Evolutionary conservation across 2,797 vertebrate genomes (phyloP).

Genomic region (Prunella strophiata): DNA sequence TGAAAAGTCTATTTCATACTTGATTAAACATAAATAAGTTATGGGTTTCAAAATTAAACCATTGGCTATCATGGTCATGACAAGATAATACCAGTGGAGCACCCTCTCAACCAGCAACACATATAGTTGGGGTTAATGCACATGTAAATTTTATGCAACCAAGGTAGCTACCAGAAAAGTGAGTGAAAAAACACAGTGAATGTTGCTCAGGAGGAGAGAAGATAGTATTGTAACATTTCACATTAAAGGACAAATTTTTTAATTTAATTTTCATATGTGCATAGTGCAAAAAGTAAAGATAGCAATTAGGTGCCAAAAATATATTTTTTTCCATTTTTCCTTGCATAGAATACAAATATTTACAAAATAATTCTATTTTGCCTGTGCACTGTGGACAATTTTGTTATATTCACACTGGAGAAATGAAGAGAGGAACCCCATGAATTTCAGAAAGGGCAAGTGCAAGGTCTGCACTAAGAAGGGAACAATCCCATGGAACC

Average conservation of each 20-base stretch:
- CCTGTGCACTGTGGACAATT: not conserved
- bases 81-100: not conserved
- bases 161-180: not conserved
- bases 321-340: not conserved
- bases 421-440: not conserved
- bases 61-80: not conserved
- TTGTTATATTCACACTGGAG: not conserved
- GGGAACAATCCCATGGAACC: not conserved
- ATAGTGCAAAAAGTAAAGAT: not conserved
- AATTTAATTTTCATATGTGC: not conserved
- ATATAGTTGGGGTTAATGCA: not conserved
- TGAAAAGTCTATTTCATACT: not conserved
- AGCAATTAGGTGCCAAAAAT: not conserved
- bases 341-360: not conserved
- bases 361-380: not conserved
- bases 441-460: not conserved
- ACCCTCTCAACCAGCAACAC: not conserved
- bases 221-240: not conserved
- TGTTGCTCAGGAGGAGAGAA: not conserved
- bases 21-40: not conserved
- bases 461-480: not conserved
- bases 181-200: not conserved
- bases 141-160: rapidly evolving
- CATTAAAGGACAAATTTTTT: not conserved
- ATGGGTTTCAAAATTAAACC: not conserved